phyloP scores from a whole-genome alignment of 2,113 vertebrate genomes.

The Tetraodon nigroviridis region DNA sequence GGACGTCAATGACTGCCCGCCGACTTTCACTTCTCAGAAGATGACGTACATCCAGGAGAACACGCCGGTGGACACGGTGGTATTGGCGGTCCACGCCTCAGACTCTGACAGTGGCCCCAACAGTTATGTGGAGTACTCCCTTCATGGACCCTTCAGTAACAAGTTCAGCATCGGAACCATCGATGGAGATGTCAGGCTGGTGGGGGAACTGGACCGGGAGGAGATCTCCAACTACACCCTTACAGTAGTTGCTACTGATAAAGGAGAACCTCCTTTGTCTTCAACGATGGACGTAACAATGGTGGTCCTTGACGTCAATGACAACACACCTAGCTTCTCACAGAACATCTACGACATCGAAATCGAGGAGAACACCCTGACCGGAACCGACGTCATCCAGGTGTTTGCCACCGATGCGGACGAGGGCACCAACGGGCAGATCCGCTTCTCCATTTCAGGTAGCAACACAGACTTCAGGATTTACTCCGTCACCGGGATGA shows the following conservation, averaged over 20 bases:
- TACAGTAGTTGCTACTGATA: constrained; percentile 88
- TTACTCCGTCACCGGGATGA: constrained; percentile 86
- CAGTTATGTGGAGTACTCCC: constrained; percentile 92
- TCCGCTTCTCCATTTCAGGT: constrained; percentile 80
- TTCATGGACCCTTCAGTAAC: constrained; percentile 74
- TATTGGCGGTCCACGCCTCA: constrained; percentile 82
- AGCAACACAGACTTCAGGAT: constrained; percentile 86
- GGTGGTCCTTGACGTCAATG: constrained; percentile 88
- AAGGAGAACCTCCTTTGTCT: constrained; percentile 86
- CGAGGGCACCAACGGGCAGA: constrained; percentile 89
- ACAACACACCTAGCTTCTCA: constrained; percentile 87
- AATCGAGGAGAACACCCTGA: constrained; percentile 83
- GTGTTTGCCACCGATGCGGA: constrained; percentile 84
- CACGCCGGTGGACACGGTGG: constrained; percentile 84
- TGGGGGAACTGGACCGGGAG: constrained; percentile 89
- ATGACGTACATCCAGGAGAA: constrained; percentile 91
- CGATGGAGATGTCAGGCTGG: constrained; percentile 83
- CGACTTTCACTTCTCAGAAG: constrained; percentile 83
- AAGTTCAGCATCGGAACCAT: constrained; percentile 88
- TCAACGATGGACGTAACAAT: constrained; percentile 84
- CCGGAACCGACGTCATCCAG: constrained; percentile 85
- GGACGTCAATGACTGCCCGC: constrained; percentile 91
- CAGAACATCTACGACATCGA: constrained; percentile 86
- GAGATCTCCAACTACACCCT: constrained; percentile 86
- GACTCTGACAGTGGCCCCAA: constrained; percentile 94